Evolutionary conservation across 2,113 vertebrate species (phyloP), one percentile per base, ranked within the genome.

Genomic region (Amphilophus citrinellus): DNA sequence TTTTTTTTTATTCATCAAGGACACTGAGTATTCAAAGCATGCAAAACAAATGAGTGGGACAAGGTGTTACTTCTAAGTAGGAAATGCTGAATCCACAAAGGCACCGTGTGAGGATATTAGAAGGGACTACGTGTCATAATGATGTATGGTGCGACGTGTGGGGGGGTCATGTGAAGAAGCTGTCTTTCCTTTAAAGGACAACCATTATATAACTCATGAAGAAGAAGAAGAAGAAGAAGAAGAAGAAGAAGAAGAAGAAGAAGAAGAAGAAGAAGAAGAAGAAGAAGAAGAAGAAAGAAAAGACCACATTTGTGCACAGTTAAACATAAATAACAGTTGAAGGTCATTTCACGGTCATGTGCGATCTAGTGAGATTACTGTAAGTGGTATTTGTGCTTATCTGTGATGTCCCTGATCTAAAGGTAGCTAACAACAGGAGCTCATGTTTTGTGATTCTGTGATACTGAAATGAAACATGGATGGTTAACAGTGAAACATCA

Each of bases 1-100:
- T 39, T 39, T 61, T 27, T 47, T 71, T 39, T 30, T 10, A 71
- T 71, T 53, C 39, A 81, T 81, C 76, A 73, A 83, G 85, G 77
- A 88, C 82, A 32, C 0, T 0, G 9, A 35, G 10, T 42, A 61
- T 79, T 84, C 78, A 22, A 61, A 76, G 61, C 39, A 73, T 22
- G 44, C 17, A 2, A 60, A 58, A 58, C 35, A 79, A 58, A 82
- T 20, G 11, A 53, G 35, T 7, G 57, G 20, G 47, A 59, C 57
- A 75, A 32, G 79, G 39, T 30, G 42, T 15, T 76, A 62, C 15
- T 47, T 58, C n/a, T 53, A 18, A 10, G 44, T 53, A 24, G 32
- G 20, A 87, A 87, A 79, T 84, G 80, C 85, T 84, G 87, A 89
- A 44, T 87, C 32, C 15, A 39, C 27, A 77, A 68, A 84, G 47